Conservation (phyloP, 53 echinoderm and acorn worm genomes). For the Holothuria leucospilota region DNA sequence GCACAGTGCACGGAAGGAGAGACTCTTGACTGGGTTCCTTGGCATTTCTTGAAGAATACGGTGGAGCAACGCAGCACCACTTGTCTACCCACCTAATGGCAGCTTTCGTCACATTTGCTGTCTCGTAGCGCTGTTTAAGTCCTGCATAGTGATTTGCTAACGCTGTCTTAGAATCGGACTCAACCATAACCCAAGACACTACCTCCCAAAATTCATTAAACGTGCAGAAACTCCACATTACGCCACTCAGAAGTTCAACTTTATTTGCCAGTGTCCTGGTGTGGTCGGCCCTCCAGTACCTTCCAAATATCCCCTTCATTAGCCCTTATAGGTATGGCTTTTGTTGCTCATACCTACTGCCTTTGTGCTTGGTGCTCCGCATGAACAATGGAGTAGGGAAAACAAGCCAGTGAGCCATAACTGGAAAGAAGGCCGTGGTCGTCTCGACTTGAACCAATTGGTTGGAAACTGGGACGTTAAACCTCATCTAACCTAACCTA, state of each 20-base stretch:
- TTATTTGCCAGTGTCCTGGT: constrained; percentile 43
- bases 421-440: too few species aligned
- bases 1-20: too few species aligned
- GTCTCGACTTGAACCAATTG: too few species aligned
- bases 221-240: constrained; percentile 37
- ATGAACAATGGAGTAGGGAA: too few species aligned
- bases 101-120: constrained; percentile 27
- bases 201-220: constrained; percentile 41
- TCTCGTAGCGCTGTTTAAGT: constrained; percentile 4
- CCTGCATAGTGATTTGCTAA: constrained; percentile 35
- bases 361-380: too few species aligned
- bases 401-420: too few species aligned
- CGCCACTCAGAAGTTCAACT: constrained; percentile 44
- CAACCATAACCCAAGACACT: constrained; percentile 37
- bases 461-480: too few species aligned
- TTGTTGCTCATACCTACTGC: constrained; percentile 15
- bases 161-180: constrained; percentile 31
- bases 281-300: constrained; percentile 48
- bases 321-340: constrained; percentile 32
- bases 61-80: constrained; percentile 36
- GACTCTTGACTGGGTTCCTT: background rate
- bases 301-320: constrained; percentile 41
- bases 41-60: background rate
- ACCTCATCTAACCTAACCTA: too few species aligned
- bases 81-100: constrained; percentile 32